Base-by-base conservation (phyloP, 53 echinoderm and acorn worm genomes). In the Temnopleurus reevesii region DNA sequence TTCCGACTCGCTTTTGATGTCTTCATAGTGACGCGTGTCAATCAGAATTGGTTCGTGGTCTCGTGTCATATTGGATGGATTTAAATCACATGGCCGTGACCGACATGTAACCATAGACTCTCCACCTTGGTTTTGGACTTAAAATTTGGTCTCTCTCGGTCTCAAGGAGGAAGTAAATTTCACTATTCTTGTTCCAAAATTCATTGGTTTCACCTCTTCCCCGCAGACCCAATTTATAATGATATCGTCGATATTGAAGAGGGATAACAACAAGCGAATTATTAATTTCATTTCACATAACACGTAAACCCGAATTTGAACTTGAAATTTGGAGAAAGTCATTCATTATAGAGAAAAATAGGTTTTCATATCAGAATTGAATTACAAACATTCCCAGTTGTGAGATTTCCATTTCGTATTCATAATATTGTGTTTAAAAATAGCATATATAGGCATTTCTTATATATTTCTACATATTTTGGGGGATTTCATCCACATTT, bases 11-110 rank as follows among this genome's bases (percentile, higher is more conserved):
- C 76, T 91, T 91, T 93, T 76, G 49, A 31, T 33, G 9, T 27
- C 46, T 53, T 91, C 55, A 44, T 66, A 71, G 76, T 93, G 93
- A 93, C 93, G 91, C 76, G 55, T 93, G 93, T 57, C 93, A 93
- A 93, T 93, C 93, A 93, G 53, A 55, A 36, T 82, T 65, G 15
- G 86, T 91, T 91, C 83, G 83, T 83, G 83, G 83, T 83, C 83
- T 35, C 55, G 36, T 83, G 33, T 55, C 30, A 55, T 34, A 83
- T 83, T 47, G 51, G 55, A 47, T 19, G 83, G 83, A 83, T 83
- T 77, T 83, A 55, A 83, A 35, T 53, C 83, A 36, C 29, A 31
- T 85, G 85, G 85, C 85, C 85, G 60, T 85, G 85, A 85, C 85
- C 85, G 59, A 85, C 25, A 46, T 85, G 85, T 59, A 85, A 85